These are phyloP conservation scores for Araneus ventricosus DNA, from an alignment of 1,140 invertebrate genomes.

Conservation along the genomic window DNA sequence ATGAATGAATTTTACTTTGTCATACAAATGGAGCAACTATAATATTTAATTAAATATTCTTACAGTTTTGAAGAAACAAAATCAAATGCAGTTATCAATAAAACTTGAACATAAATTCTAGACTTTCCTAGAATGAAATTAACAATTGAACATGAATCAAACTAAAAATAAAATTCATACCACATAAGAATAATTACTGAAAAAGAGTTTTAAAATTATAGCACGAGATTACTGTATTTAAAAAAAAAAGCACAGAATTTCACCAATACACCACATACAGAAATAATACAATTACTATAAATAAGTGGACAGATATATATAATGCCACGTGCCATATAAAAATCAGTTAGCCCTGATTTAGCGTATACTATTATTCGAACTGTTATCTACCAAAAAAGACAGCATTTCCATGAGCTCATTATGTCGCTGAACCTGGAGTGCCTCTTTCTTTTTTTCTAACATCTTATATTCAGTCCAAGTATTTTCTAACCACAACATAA, in stretches of 20 bases:
- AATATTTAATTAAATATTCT: no score
- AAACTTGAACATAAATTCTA: no score
- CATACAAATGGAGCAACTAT: no score
- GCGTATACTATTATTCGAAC: background rate
- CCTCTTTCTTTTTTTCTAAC: constrained; percentile 47
- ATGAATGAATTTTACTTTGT: no score
- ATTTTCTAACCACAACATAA: constrained; percentile 41
- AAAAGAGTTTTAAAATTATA: background rate
- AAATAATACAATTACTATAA: constrained; percentile 17
- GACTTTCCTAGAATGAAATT: no score
- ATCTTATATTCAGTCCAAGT: constrained; percentile 63
- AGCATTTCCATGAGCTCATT: constrained; percentile 73
- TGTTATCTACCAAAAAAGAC: constrained; percentile 57
- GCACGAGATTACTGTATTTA: background rate
- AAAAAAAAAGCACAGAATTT: background rate
- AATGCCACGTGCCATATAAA: background rate
- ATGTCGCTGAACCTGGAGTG: constrained; percentile 23
- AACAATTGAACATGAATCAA: no score
- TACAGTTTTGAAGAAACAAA: no score
- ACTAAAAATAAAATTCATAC: no score
- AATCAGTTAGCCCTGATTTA: background rate
- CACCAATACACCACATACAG: background rate
- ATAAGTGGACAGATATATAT: constrained; percentile 26
- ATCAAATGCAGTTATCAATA: no score
- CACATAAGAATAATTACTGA: background rate